A percentile compares a stretch with the other conserved stretches of the same genome.
These are phyloP conservation scores for Entomobrya multifasciata DNA, from an alignment of 2,888 invertebrate species.

Conservation along the genomic window DNA sequence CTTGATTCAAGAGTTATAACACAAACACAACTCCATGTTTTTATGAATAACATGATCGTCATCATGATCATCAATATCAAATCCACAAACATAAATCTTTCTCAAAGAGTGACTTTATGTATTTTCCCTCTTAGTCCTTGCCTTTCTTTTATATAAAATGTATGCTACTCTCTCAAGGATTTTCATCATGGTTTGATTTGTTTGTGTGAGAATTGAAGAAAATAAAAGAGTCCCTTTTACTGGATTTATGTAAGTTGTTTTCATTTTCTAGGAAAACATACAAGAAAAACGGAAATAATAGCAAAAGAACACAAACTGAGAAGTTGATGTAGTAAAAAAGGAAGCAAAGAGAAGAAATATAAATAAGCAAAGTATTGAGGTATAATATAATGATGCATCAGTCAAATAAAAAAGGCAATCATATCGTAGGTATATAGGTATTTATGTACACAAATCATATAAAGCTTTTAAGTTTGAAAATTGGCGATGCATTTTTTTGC, in stretches of 20 bases:
- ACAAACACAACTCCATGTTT: neutral
- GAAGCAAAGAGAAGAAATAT: neutral
- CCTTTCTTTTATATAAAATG: neutral
- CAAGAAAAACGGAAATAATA: conserved; percentile 7
- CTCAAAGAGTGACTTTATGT: conserved; percentile 29
- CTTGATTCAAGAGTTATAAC: too few species aligned
- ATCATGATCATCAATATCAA: conserved; percentile 58
- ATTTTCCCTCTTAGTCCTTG: too few species aligned
- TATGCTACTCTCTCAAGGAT: conserved; percentile 33
- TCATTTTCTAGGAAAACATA: conserved; percentile 21
- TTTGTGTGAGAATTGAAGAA: conserved; percentile 31
- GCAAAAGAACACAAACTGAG: conserved; percentile 11
- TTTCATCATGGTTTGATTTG: conserved; percentile 49
- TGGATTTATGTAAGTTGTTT: conserved; percentile 18
- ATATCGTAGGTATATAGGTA: too few species aligned
- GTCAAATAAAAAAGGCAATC: conserved; percentile 1
- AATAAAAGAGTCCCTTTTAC: too few species aligned
- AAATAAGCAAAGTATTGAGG: neutral
- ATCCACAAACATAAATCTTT: conserved; percentile 60
- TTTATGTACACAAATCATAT: too few species aligned
- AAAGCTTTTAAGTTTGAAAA: neutral
- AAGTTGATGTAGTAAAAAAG: too few species aligned
- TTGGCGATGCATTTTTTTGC: conserved; percentile 1
- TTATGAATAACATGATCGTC: conserved; percentile 53
- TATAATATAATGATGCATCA: conserved; percentile 9